Conservation (phyloP, 2,113 vertebrate genomes). For the Tenebrosternarchus preto region DNA sequence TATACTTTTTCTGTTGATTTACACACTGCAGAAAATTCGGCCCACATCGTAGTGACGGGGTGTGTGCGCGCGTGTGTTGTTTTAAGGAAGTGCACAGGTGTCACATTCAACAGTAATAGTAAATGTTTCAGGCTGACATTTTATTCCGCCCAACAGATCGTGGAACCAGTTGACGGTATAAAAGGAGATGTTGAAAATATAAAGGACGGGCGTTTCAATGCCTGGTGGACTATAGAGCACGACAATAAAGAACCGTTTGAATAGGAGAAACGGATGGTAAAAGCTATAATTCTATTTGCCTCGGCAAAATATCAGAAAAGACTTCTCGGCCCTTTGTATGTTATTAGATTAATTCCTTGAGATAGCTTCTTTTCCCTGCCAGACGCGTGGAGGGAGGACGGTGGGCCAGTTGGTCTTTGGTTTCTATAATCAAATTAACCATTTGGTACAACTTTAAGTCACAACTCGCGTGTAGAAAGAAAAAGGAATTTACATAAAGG, state of each 20-base stretch:
- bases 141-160: slow-evolving; percentile 51
- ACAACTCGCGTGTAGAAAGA: slow-evolving; percentile 90
- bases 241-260: slow-evolving; percentile 80
- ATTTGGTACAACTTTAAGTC: slow-evolving; percentile 94
- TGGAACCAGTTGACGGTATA: slow-evolving; percentile 67
- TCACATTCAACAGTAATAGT: slow-evolving; percentile 52
- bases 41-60: neutral
- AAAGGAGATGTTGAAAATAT: slow-evolving; percentile 74
- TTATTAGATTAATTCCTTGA: slow-evolving; percentile 98
- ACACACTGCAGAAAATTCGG: neutral
- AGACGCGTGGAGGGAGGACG: slow-evolving; percentile 98
- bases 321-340: slow-evolving; percentile 89
- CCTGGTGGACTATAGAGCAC: slow-evolving; percentile 76
- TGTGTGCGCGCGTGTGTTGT: neutral
- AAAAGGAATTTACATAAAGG: slow-evolving; percentile 82
- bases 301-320: slow-evolving; percentile 94
- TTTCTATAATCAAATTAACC: slow-evolving; percentile 96
- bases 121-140: slow-evolving; percentile 43
- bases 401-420: slow-evolving; percentile 96
- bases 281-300: slow-evolving; percentile 97
- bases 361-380: slow-evolving; percentile 84
- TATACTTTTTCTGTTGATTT: slow-evolving; percentile 39
- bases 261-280: slow-evolving; percentile 79
- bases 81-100: slow-evolving; percentile 21
- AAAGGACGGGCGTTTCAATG: slow-evolving; percentile 71